Percentiles rank a stretch among this genome's conserved stretches.
These are phyloP conservation scores for Notothenia rossii DNA, from an alignment of 2,113 vertebrate genomes.

Conservation along the genomic window DNA sequence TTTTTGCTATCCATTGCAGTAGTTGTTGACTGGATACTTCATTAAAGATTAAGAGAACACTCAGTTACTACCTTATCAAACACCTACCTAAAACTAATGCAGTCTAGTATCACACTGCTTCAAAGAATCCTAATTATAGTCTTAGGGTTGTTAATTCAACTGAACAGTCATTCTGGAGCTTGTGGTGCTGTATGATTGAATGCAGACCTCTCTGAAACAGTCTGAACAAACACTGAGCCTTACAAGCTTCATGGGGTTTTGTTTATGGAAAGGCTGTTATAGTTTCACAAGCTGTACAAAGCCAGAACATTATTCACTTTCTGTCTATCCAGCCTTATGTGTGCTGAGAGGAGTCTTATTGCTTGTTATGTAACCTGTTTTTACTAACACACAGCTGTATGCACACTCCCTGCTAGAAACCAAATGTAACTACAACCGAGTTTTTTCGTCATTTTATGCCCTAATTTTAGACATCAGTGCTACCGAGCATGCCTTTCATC, in stretches of 20 bases:
- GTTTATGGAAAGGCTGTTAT: background rate
- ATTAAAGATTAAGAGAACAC: background rate
- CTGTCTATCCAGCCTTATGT: conserved; percentile 15
- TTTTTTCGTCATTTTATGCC: background rate
- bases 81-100: background rate
- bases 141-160: background rate
- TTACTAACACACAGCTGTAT: conserved; percentile 2
- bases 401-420: conserved; percentile 3
- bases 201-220: background rate
- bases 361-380: conserved; percentile 62
- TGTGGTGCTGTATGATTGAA: background rate
- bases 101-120: background rate
- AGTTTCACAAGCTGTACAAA: background rate
- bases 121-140: background rate
- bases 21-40: background rate
- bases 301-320: conserved; percentile 32
- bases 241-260: background rate
- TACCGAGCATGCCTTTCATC: background rate
- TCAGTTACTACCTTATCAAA: background rate
- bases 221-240: background rate
- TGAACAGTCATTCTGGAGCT: background rate
- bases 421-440: background rate
- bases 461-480: background rate
- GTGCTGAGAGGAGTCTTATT: conserved; percentile 45
- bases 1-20: background rate